Evolutionary conservation across 2,113 vertebrate genomes (phyloP).

Genomic region (Ictidomys tridecemlineatus): DNA sequence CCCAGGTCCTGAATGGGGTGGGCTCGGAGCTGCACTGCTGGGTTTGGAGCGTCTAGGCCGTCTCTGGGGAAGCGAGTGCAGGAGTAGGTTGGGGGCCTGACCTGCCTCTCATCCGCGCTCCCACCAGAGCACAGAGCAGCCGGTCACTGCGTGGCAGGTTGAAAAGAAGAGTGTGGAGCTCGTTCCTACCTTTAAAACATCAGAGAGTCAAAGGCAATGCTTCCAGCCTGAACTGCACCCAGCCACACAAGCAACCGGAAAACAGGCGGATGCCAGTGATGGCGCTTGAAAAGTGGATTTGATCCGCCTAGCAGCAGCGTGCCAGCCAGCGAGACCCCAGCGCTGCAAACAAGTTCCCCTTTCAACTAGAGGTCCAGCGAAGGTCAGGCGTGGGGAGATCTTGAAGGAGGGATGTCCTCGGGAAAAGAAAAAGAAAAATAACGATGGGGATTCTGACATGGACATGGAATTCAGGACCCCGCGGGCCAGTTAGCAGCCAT

Average conservation of each 20-base stretch:
- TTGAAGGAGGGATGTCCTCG: not conserved
- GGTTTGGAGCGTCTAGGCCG: rapidly evolving
- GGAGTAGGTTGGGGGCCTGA: not conserved
- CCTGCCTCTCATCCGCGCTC: not conserved
- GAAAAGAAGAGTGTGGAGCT: not conserved
- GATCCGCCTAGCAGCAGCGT: not conserved
- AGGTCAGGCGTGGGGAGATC: not conserved
- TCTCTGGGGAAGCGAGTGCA: not conserved
- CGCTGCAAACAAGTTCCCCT: not conserved
- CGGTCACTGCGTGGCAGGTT: not conserved
- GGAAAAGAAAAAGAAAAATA: not conserved
- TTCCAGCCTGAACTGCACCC: not conserved
- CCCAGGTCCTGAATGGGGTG: not conserved
- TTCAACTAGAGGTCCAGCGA: not conserved
- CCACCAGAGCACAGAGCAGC: not conserved
- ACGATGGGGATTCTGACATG: not conserved
- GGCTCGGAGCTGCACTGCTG: not conserved
- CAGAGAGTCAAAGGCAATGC: not conserved
- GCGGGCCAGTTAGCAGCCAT: not conserved
- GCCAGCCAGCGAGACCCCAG: not conserved
- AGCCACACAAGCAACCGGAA: not conserved
- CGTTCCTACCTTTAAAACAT: conserved; percentile 59
- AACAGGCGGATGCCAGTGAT: not conserved
- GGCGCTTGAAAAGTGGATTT: not conserved
- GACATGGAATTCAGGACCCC: rapidly evolving